Percentiles rank a stretch among this genome's conserved stretches.
Conservation (phyloP, 2,113 vertebrate species). For the Morone saxatilis region DNA sequence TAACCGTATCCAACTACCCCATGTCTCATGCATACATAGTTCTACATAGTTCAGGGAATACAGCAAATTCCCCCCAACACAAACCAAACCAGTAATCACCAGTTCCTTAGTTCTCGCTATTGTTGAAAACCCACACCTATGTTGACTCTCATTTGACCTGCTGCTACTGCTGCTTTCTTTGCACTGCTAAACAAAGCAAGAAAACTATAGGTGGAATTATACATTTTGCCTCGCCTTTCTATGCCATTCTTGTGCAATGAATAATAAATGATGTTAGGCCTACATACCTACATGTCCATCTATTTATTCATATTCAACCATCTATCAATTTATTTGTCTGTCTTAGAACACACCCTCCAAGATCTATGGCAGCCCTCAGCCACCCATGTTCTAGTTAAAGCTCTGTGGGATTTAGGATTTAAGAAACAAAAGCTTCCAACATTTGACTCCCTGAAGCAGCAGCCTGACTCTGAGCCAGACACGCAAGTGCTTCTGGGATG, state of each 20-base stretch:
- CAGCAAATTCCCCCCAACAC: too few relatives aligned
- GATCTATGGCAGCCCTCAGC: conserved; percentile 26
- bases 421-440: conserved; percentile 60
- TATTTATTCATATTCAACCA: not conserved
- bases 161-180: too few relatives aligned
- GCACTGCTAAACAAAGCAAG: too few relatives aligned
- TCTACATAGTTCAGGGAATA: too few relatives aligned
- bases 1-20: too few relatives aligned
- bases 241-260: not conserved
- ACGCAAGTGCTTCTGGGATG: conserved; percentile 45
- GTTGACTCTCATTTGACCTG: too few relatives aligned
- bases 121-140: too few relatives aligned
- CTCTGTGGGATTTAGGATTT: conserved; percentile 63
- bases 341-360: not conserved
- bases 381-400: conserved; percentile 32
- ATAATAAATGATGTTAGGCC: not conserved
- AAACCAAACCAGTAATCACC: too few relatives aligned
- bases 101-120: too few relatives aligned
- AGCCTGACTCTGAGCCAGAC: conserved; percentile 52
- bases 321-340: not conserved
- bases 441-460: conserved; percentile 59
- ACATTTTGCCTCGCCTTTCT: too few relatives aligned
- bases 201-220: too few relatives aligned
- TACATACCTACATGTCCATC: not conserved
- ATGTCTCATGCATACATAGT: too few relatives aligned